A percentile compares a stretch with the other conserved stretches of the same genome.
Evolutionary conservation across 2,888 invertebrate species (phyloP).

Genomic region (Sipha maydis): DNA sequence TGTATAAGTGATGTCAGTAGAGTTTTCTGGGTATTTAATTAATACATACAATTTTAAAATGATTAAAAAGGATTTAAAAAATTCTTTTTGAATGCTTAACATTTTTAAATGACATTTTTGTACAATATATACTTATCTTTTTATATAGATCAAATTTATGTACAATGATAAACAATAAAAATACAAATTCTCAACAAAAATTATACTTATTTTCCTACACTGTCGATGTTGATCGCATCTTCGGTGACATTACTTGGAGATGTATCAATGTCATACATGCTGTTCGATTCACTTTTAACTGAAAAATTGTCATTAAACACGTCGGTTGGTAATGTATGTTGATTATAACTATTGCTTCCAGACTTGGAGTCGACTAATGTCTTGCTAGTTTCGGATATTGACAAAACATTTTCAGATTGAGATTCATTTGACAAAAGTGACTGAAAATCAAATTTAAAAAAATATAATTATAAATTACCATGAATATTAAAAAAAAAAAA

Average conservation of each 20-base stretch:
- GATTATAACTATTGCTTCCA: conserved; percentile 21
- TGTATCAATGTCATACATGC: conserved; percentile 80
- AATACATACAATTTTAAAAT: neutral
- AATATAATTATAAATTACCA: no score
- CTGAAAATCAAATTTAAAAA: neutral
- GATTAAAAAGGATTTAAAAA: neutral
- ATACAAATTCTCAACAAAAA: conserved; percentile 3
- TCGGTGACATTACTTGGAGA: conserved; percentile 84
- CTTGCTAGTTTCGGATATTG: conserved; percentile 31
- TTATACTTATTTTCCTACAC: conserved; percentile 67
- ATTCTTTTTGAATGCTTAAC: conserved; percentile 34
- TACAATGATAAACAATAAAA: conserved; percentile 30
- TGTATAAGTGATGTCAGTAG: neutral
- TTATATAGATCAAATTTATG: conserved; percentile 18
- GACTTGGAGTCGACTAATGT: neutral
- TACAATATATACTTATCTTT: conserved; percentile 17
- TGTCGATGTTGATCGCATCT: conserved; percentile 79
- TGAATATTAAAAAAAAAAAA: neutral
- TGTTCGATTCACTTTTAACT: conserved; percentile 82
- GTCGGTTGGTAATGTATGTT: conserved; percentile 44
- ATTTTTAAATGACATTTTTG: conserved; percentile 34
- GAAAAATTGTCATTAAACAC: conserved; percentile 60
- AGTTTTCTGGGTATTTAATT: conserved; percentile 5
- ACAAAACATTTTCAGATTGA: conserved; percentile 37
- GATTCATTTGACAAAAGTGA: conserved; percentile 37